Percentiles rank a stretch among this genome's conserved stretches.
Conservation (phyloP, 37 sponge, comb jelly and placozoan genomes). For the Hexactinellida sp. region DNA sequence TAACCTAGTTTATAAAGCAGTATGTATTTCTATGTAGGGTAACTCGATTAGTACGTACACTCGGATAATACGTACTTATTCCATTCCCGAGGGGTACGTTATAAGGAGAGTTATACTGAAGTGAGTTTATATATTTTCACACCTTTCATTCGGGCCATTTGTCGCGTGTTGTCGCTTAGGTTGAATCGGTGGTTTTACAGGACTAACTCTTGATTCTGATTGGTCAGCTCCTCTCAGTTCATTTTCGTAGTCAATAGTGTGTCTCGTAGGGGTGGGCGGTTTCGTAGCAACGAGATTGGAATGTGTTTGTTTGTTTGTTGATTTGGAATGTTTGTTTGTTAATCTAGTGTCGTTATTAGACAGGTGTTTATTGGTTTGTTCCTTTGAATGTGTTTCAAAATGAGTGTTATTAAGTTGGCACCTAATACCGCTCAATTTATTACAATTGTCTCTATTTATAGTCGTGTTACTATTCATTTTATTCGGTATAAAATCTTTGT, state of each 20-base stretch:
- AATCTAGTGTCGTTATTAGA: background rate
- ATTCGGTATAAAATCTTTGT: too few species aligned
- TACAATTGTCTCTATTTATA: too few species aligned
- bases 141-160: background rate
- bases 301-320: background rate
- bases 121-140: too few species aligned
- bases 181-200: background rate
- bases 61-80: too few species aligned
- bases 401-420: background rate
- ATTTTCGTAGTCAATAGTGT: background rate
- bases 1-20: too few species aligned
- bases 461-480: too few species aligned
- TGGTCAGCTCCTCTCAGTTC: background rate
- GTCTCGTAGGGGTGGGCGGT: background rate
- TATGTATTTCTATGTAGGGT: too few species aligned
- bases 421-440: background rate
- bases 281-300: background rate
- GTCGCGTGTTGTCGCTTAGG: background rate
- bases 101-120: too few species aligned
- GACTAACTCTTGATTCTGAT: slow-evolving; percentile 2
- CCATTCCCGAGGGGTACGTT: too few species aligned
- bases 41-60: too few species aligned
- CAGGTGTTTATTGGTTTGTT: background rate
- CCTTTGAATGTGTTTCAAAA: background rate
- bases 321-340: background rate